Percentiles rank a stretch among this genome's conserved stretches.
These are phyloP conservation scores for Aricia artaxerxes DNA, from an alignment of 2,888 invertebrate species.

Conservation along the genomic window DNA sequence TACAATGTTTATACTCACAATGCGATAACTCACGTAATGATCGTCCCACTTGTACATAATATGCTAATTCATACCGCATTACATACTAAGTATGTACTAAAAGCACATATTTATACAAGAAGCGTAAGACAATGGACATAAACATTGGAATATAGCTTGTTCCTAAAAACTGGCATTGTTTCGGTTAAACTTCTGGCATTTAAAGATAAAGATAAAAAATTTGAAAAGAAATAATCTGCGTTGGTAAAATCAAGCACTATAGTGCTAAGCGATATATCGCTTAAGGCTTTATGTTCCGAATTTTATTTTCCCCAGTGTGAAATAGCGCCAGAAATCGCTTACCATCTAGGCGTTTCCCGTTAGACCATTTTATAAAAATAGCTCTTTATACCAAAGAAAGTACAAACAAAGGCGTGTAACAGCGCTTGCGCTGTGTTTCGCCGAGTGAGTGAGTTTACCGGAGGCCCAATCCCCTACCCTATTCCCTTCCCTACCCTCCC, in stretches of 20 bases:
- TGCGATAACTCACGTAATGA: constrained; percentile 25
- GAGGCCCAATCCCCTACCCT: no score
- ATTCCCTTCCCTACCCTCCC: no score
- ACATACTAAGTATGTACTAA: constrained; percentile 9
- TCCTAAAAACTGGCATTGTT: background rate
- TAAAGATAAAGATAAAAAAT: no score
- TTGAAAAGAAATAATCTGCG: no score
- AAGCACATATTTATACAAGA: constrained; percentile 7
- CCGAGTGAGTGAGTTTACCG: no score
- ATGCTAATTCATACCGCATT: constrained; percentile 26
- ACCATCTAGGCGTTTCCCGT: background rate
- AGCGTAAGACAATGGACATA: background rate
- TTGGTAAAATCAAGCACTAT: no score
- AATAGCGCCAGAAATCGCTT: background rate
- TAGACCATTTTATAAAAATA: background rate
- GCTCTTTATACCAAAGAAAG: background rate
- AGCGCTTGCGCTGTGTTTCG: no score
- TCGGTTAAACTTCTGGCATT: no score
- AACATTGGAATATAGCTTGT: background rate
- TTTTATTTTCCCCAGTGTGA: no score
- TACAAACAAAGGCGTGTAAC: background rate
- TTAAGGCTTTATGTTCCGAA: no score
- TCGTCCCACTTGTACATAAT: constrained; percentile 17
- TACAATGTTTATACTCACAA: background rate
- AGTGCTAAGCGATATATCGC: no score